These are phyloP conservation scores for Oreochromis niloticus DNA, from an alignment of 2,113 vertebrate genomes.

Conservation along the genomic window DNA sequence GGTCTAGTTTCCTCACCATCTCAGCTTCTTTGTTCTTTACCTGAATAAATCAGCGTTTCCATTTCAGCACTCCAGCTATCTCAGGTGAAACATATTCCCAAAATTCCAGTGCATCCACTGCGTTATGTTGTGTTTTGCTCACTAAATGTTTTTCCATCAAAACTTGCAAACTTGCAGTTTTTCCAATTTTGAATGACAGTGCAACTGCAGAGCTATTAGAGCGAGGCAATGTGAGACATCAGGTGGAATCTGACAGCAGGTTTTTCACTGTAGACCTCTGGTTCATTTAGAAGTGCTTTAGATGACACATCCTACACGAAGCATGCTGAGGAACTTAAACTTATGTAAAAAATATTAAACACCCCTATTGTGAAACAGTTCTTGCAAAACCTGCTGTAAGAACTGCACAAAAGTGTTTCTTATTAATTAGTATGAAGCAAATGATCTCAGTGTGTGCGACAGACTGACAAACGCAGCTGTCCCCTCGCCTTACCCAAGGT, in stretches of 20 bases:
- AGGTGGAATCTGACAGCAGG: background rate
- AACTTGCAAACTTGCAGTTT: background rate
- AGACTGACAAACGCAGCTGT: background rate
- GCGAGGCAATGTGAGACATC: background rate
- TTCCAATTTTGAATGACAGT: background rate
- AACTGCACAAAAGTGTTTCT: background rate
- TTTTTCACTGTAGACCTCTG: background rate
- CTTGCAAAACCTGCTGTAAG: background rate
- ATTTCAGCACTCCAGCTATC: background rate
- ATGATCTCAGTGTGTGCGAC: background rate
- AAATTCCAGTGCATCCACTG: background rate
- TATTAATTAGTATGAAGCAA: background rate
- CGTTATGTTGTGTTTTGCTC: background rate
- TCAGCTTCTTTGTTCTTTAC: background rate
- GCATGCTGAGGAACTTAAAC: background rate
- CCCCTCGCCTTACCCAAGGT: background rate
- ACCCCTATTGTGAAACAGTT: background rate
- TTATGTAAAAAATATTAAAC: background rate
- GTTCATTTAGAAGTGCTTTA: background rate
- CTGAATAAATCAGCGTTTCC: background rate
- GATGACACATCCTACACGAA: background rate
- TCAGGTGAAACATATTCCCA: background rate
- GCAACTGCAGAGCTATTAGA: background rate
- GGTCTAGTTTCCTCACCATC: background rate
- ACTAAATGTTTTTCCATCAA: background rate